Conservation (phyloP, 2,113 vertebrate species). For the Poeciliopsis retropinna region DNA sequence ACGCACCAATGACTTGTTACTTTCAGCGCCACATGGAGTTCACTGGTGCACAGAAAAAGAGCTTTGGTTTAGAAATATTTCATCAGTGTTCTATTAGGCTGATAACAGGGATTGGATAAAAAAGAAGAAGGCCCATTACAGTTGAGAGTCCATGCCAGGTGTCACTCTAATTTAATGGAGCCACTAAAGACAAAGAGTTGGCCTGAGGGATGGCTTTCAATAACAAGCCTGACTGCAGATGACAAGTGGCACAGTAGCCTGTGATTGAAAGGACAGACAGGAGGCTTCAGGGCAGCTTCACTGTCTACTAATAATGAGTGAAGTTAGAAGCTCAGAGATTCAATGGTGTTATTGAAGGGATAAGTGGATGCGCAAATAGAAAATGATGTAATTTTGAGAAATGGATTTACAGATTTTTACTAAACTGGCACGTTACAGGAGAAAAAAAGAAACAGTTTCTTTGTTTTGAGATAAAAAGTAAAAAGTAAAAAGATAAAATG, state of each 20-base stretch:
- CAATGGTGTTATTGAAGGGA: background rate
- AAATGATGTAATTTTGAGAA: slow-evolving; percentile 12
- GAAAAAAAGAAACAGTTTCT: slow-evolving; percentile 25
- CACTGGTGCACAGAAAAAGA: slow-evolving; percentile 30
- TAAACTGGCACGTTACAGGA: background rate
- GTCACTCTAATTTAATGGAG: slow-evolving; percentile 69
- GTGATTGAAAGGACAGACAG: slow-evolving; percentile 45
- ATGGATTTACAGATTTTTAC: slow-evolving; percentile 20
- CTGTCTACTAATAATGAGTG: slow-evolving; percentile 11
- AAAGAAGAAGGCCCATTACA: slow-evolving; percentile 54
- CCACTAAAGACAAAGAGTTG: slow-evolving; percentile 65
- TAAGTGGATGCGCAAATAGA: slow-evolving; percentile 1
- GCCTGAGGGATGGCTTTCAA: slow-evolving; percentile 56
- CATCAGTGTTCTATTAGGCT: slow-evolving; percentile 58
- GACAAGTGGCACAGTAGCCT: slow-evolving; percentile 57
- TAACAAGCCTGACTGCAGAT: slow-evolving; percentile 57
- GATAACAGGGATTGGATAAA: slow-evolving; percentile 57
- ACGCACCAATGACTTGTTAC: slow-evolving; percentile 40
- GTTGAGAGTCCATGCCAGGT: slow-evolving; percentile 61
- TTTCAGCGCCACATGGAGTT: slow-evolving; percentile 18
- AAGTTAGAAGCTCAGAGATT: slow-evolving; percentile 10
- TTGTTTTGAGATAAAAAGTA: slow-evolving; percentile 36
- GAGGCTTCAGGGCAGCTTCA: slow-evolving; percentile 14
- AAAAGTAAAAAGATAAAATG: slow-evolving; percentile 28
- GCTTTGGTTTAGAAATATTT: slow-evolving; percentile 53